Percentiles rank a stretch among this genome's conserved stretches.
These are phyloP conservation scores for Ridgeia piscesae DNA, from an alignment of 1,140 invertebrate genomes.

Conservation along the genomic window DNA sequence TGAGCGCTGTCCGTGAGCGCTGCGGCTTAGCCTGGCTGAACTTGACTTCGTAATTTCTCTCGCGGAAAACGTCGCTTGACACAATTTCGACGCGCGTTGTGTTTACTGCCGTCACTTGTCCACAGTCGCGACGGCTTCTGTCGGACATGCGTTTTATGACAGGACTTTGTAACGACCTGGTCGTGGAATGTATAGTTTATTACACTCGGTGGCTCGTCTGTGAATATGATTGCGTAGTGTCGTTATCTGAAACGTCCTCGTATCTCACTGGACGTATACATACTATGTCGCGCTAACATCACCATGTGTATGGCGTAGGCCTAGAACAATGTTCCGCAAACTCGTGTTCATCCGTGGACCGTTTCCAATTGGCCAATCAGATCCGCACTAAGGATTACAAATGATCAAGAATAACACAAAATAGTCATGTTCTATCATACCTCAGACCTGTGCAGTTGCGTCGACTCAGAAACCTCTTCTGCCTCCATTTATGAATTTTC, in stretches of 20 bases:
- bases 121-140: not conserved
- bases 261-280: not conserved
- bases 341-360: no score
- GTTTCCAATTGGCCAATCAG: no score
- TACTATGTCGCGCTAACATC: not conserved
- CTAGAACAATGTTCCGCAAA: no score
- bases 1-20: not conserved
- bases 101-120: not conserved
- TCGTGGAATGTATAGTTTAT: not conserved
- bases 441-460: no score
- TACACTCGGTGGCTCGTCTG: not conserved
- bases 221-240: not conserved
- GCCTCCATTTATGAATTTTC: no score
- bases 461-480: no score
- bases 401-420: no score
- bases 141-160: not conserved
- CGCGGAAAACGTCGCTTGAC: not conserved
- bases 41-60: not conserved
- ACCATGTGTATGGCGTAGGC: not conserved
- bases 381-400: no score
- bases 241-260: not conserved
- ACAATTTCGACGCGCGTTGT: not conserved
- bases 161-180: not conserved
- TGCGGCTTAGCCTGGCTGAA: not conserved
- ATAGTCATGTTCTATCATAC: no score